Conservation (phyloP, 2,113 vertebrate species). For the Centropus unirufus region DNA sequence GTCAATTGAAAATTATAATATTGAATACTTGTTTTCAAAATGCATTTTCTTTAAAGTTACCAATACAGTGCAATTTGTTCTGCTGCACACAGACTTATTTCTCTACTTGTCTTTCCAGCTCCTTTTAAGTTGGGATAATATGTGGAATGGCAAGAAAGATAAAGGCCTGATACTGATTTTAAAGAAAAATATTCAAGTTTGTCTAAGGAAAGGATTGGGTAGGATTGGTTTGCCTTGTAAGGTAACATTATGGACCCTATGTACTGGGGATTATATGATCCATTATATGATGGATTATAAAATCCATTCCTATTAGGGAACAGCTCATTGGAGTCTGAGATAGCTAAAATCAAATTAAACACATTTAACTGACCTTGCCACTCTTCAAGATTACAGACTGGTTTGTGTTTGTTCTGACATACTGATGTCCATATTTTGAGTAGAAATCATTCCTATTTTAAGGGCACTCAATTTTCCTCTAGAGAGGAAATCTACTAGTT, state of each 20-base stretch:
- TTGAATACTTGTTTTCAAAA: not conserved
- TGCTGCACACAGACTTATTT: not conserved
- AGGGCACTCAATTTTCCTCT: not conserved
- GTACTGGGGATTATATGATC: not conserved
- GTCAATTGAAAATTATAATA: not conserved
- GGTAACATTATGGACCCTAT: not conserved
- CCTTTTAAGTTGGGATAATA: not conserved
- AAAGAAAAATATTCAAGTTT: not conserved
- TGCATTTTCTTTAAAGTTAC: not conserved
- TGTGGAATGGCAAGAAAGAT: not conserved
- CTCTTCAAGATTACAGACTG: not conserved
- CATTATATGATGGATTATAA: not conserved
- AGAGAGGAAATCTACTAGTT: not conserved
- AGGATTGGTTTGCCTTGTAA: not conserved
- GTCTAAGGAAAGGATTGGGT: not conserved
- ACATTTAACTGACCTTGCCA: not conserved
- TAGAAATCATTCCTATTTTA: not conserved
- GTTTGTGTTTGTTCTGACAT: not conserved
- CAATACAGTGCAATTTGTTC: not conserved
- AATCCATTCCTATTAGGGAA: not conserved
- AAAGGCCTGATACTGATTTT: not conserved
- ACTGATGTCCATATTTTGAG: not conserved
- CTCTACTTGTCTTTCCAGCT: not conserved
- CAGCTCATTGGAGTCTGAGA: not conserved
- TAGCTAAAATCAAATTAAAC: not conserved